Evolutionary conservation across 2,113 vertebrate species (phyloP), one percentile per base, ranked within the genome.

Genomic region (Oncorhynchus gorbuscha): DNA sequence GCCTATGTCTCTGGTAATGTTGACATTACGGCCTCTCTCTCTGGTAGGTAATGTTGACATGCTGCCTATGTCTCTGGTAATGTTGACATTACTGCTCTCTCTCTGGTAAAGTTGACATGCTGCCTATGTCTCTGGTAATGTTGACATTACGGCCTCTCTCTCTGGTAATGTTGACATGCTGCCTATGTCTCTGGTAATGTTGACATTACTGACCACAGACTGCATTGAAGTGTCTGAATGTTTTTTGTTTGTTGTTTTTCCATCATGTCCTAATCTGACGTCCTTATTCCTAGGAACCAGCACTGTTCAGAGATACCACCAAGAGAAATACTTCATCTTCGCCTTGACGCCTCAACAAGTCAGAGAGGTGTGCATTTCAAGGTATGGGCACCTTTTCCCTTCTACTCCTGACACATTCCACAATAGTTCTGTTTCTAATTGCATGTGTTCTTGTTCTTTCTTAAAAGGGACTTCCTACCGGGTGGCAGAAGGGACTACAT

Each of bases 301-400:
- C 88, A 94, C 93, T 86, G 92, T 96, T 89, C 97, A 98, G 79
- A 94, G 96, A 59, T 97, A 96, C 88, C 97, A 98, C 88, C 97
- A 99, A 82, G 97, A 99, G 87, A 99, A 97, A 86, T 97, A 96
- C 90, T 99, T 99, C 80, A 97, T 98, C 90, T 99, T 99, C 92
- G 97, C 97, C 72, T 86, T 99, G 94, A 98, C 97, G 24, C 97
- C 97, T 82, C 97, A 99, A 73, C 97, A 99, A 91, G 97, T 99
- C 86, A 94, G 97, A 91, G 97, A 99, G 90, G 96, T 99, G 78
- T 98, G 96, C 92, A 97, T 99, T 93, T 99, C 97, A 86, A 96
- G 97, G 97, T 99, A 94, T 89, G 87, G 13, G 82, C 35, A 28
- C 4, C 11, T 20, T 9, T 22, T 12, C 1, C n/a, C 24, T 24